Conservation (phyloP, 2,888 invertebrate species). For the Notocelia uddmanniana region DNA sequence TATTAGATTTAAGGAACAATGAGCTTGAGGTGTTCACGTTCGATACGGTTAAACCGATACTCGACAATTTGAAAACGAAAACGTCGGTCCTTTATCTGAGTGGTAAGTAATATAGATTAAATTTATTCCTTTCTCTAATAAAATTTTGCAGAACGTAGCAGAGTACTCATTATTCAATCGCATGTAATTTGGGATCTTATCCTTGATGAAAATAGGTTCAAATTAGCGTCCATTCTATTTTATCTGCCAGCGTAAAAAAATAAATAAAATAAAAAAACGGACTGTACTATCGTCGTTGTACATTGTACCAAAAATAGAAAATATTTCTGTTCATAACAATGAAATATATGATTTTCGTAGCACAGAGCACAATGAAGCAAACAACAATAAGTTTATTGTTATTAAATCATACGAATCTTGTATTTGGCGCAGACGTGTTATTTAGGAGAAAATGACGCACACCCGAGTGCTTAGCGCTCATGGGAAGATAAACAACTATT, state of each 20-base stretch:
- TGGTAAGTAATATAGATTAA: conserved; percentile 62
- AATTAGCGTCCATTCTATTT: conserved; percentile 6
- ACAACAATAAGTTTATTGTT: conserved; percentile 43
- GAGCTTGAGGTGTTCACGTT: conserved; percentile 90
- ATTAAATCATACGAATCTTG: conserved; percentile 48
- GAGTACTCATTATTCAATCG: conserved; percentile 34
- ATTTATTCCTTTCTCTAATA: conserved; percentile 41
- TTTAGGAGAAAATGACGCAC: conserved; percentile 58
- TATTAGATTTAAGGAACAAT: conserved; percentile 92
- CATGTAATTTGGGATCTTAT: conserved; percentile 18
- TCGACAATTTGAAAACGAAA: conserved; percentile 89
- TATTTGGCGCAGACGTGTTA: conserved; percentile 54
- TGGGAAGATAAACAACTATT: conserved; percentile 77
- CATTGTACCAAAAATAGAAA: conserved; percentile 30
- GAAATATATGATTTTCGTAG: conserved; percentile 36
- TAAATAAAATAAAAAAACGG: too few species aligned
- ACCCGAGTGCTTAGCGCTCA: conserved; percentile 56
- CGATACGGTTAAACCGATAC: conserved; percentile 91
- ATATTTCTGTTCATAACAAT: conserved; percentile 33
- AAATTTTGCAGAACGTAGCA: conserved; percentile 17
- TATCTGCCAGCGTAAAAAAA: conserved; percentile 3
- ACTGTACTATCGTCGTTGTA: conserved; percentile 25
- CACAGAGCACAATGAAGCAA: conserved; percentile 38
- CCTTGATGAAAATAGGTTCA: conserved; percentile 20
- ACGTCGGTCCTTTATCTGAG: conserved; percentile 79